Evolutionary conservation across 2,797 vertebrate species (phyloP).

Genomic region (Myiotriccus ornatus): DNA sequence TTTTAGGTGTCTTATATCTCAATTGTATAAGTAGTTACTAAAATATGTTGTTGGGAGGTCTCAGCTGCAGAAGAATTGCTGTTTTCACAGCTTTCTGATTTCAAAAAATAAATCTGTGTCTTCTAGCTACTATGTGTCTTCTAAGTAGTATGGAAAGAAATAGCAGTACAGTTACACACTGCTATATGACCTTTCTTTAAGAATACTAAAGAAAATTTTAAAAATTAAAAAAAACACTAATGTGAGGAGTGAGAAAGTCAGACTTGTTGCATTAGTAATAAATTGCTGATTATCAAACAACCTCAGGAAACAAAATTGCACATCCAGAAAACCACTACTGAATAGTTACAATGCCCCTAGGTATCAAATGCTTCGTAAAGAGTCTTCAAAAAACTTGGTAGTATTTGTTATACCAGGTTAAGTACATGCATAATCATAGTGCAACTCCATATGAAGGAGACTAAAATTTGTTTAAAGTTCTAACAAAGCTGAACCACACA

Average conservation of each 20-base stretch:
- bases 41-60: neutral
- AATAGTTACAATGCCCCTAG: neutral
- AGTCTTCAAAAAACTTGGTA: neutral
- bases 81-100: neutral
- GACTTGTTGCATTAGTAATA: neutral
- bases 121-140: neutral
- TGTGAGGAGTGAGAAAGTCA: neutral
- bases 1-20: neutral
- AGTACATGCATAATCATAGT: conserved; percentile 9
- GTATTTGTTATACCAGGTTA: neutral
- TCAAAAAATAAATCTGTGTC: neutral
- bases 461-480: neutral
- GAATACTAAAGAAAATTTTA: neutral
- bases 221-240: neutral
- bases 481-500: neutral
- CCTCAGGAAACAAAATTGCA: neutral
- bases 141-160: neutral
- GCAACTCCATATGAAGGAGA: neutral
- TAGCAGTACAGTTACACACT: neutral
- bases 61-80: neutral
- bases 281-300: neutral
- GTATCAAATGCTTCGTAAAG: neutral
- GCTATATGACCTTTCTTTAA: neutral
- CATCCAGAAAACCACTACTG: neutral
- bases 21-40: neutral